These are phyloP conservation scores for Vireo altiloquus DNA, from an alignment of 2,113 vertebrate species.

Conservation along the genomic window DNA sequence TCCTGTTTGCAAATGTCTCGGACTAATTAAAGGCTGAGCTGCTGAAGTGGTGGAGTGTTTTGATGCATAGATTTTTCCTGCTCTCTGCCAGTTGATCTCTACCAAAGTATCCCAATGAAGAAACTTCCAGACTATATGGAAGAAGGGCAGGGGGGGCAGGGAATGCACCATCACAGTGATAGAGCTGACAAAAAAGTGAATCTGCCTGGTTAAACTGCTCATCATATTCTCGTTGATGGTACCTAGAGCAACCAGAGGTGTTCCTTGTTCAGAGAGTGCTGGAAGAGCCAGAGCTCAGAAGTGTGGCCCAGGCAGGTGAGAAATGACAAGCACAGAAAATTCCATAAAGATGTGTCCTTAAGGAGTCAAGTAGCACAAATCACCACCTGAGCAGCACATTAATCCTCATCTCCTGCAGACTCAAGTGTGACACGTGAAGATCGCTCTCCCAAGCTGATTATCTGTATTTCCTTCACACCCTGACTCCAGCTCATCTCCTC, in stretches of 20 bases:
- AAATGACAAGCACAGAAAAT: background rate
- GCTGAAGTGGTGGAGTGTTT: background rate
- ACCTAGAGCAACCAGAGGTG: no score
- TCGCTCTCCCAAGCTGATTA: background rate
- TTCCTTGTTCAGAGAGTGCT: background rate
- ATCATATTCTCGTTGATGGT: background rate
- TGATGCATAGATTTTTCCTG: background rate
- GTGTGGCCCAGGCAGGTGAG: background rate
- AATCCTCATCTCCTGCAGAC: background rate
- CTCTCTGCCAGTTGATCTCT: background rate
- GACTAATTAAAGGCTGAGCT: background rate
- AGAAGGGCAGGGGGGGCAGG: rapidly evolving
- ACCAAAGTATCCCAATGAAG: background rate
- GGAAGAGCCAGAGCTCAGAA: background rate
- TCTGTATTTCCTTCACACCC: background rate
- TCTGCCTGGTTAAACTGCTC: background rate
- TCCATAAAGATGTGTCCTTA: background rate
- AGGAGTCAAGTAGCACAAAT: background rate
- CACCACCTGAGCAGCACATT: background rate
- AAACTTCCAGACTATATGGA: background rate
- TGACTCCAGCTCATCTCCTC: background rate
- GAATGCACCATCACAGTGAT: background rate
- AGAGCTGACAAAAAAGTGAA: background rate
- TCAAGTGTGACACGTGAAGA: background rate
- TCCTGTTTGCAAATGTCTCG: background rate